Evolutionary conservation across 1,140 invertebrate species (phyloP).

Genomic region (Zaprionus capensis): DNA sequence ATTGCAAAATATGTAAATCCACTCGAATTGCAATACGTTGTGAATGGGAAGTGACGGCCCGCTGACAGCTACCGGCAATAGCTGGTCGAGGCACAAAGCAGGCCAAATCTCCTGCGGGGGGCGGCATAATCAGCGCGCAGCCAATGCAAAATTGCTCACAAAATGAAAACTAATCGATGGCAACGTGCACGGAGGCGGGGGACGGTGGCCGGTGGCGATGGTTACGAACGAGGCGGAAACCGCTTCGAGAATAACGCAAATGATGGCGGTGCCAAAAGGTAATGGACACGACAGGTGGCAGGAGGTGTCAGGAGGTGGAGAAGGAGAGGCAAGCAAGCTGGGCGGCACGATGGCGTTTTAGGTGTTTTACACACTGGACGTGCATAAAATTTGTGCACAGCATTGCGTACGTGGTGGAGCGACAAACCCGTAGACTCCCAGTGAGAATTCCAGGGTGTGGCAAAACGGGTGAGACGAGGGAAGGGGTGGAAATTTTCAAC

Average conservation of each 20-base stretch:
- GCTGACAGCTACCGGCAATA: slow-evolving; percentile 37
- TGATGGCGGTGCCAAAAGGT: slow-evolving; percentile 18
- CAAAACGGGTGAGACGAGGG: background rate
- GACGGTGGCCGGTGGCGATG: too few relatives aligned
- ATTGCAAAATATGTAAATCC: slow-evolving; percentile 45
- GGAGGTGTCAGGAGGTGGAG: too few relatives aligned
- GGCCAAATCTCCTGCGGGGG: slow-evolving; percentile 32
- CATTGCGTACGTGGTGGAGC: slow-evolving; percentile 56
- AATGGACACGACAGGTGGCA: slow-evolving; percentile 10
- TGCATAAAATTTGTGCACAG: slow-evolving; percentile 77
- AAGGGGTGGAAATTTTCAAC: background rate
- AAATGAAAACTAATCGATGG: slow-evolving; percentile 82
- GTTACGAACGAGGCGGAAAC: slow-evolving; percentile 28
- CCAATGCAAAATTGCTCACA: slow-evolving; percentile 74
- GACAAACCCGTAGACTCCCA: slow-evolving; percentile 12
- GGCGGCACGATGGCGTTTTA: slow-evolving; percentile 62
- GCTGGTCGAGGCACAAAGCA: background rate
- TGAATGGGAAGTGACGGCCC: slow-evolving; percentile 10
- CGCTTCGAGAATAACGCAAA: slow-evolving; percentile 44
- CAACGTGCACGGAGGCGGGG: slow-evolving; percentile 22
- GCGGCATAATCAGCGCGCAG: slow-evolving; percentile 72
- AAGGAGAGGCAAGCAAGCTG: background rate
- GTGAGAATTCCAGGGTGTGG: background rate
- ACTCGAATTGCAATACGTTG: slow-evolving; percentile 19
- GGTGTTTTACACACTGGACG: slow-evolving; percentile 82